Evolutionary conservation across 2,797 vertebrate genomes (phyloP), one percentile per base, ranked within the genome.

Genomic region (Natrix natrix): DNA sequence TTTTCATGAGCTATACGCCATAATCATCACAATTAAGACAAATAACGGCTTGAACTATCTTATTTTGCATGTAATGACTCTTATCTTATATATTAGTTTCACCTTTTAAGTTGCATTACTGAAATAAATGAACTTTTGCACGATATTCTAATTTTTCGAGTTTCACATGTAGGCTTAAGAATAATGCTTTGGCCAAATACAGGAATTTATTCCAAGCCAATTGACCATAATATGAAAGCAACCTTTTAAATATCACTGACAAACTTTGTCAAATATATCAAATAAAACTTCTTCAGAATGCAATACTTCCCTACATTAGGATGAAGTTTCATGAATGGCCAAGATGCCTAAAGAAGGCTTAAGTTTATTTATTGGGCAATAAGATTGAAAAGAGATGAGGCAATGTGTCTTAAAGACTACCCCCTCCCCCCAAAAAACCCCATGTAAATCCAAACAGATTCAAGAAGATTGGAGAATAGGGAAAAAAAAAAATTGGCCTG

Each of bases 131-230:
- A 37, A 37, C 32, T 37, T 37, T 37, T 37, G 32, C 32, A 37
- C 32, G 32, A 37, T 37, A 37, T 37, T 37, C 32, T 37, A 37
- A 37, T 37, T 37, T 37, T 37, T 37, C 1, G 32, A 37, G 1
- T 37, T 37, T 37, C 32, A 37, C 32, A 1, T 37, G 32, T 37
- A 91, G 69, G 52, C 57, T 86, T 89, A 91, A 93, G 69, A 91
- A 91, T 61, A 89, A 63, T 24, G 56, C 11, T 5, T 63, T 32
- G 69, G 54, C 24, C 69, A 93, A 88, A 86, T 91, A 66, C 43
- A 91, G 43, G 90, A 60, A 91, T 93, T 91, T n/a, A 66, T 91
- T 93, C 89, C 93, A 86, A 86, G 48, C 32, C 74, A 56, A 89
- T 13, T 63, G 69, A 56, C 66, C 61, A 60, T 63, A 83, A 48